These are phyloP conservation scores for Phortica magna DNA, from an alignment of 2,888 invertebrate genomes.

Conservation along the genomic window DNA sequence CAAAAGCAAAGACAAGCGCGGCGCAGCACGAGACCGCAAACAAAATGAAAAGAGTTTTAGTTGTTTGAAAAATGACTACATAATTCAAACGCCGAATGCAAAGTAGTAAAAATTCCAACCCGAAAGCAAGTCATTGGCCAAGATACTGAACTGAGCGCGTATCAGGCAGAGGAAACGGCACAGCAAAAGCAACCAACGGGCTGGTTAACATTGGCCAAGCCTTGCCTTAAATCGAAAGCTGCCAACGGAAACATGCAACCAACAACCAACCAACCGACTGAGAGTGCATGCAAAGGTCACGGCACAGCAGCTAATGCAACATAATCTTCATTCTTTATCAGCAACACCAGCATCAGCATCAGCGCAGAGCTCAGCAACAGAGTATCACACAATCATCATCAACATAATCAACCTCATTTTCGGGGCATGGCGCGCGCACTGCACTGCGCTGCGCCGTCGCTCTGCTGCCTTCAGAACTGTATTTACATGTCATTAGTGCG, in stretches of 20 bases:
- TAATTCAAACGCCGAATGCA: conserved; percentile 46
- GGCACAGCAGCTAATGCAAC: not conserved
- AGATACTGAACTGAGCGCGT: conserved; percentile 42
- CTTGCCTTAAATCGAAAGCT: too few relatives aligned
- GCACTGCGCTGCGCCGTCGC: not conserved
- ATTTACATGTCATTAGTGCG: conserved; percentile 14
- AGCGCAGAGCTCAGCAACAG: not conserved
- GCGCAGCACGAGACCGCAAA: not conserved
- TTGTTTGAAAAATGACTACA: conserved; percentile 60
- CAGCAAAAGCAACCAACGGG: not conserved
- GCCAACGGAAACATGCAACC: too few relatives aligned
- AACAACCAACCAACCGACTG: not conserved
- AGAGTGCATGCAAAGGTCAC: not conserved
- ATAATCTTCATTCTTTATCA: not conserved
- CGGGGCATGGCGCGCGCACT: not conserved
- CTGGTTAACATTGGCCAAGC: too few relatives aligned
- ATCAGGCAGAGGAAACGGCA: not conserved
- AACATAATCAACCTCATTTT: conserved; percentile 22
- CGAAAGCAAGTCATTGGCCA: conserved; percentile 25
- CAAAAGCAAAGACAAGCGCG: conserved; percentile 23
- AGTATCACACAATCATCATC: not conserved
- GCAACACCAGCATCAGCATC: not conserved
- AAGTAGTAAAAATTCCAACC: not conserved
- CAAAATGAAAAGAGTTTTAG: conserved; percentile 7
- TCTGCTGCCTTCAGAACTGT: not conserved